Conservation (phyloP, 37 sponge, comb jelly and placozoan genomes). For the Hexactinellida sp. region DNA sequence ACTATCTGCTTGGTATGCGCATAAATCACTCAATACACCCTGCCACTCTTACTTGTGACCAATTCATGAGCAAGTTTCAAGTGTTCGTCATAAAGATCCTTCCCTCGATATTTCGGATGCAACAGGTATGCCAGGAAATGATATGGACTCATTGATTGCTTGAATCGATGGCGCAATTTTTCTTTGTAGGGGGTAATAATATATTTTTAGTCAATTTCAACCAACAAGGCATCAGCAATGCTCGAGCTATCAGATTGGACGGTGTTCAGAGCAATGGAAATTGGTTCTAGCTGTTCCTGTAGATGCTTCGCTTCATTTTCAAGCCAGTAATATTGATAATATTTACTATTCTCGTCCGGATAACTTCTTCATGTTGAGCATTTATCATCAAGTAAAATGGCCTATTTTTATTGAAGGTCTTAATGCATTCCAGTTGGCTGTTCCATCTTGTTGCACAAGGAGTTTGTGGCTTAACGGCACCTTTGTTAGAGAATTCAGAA, state of each 20-base stretch:
- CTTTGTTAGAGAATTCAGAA: neutral
- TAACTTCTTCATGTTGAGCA: neutral
- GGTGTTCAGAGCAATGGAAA: slow-evolving; percentile 11
- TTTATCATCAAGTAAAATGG: slow-evolving; percentile 1
- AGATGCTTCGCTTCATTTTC: neutral
- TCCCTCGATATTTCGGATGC: neutral
- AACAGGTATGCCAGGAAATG: neutral
- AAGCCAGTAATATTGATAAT: slow-evolving; percentile 7
- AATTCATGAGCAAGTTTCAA: neutral
- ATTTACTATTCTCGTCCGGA: neutral
- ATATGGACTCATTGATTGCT: neutral
- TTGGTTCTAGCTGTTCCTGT: neutral
- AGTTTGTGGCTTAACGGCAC: neutral
- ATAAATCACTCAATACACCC: neutral
- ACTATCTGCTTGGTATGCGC: neutral
- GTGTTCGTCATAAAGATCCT: neutral
- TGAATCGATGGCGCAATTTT: neutral
- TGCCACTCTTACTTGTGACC: neutral
- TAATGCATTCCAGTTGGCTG: neutral
- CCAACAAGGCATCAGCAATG: slow-evolving; percentile 4
- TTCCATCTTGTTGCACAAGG: neutral
- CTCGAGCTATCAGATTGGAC: slow-evolving; percentile 1
- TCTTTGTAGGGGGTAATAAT: neutral
- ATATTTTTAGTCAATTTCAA: neutral
- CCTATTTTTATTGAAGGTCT: slow-evolving; percentile 14